Conservation (phyloP, 2,113 vertebrate genomes). For the Alaudala cheleensis region DNA sequence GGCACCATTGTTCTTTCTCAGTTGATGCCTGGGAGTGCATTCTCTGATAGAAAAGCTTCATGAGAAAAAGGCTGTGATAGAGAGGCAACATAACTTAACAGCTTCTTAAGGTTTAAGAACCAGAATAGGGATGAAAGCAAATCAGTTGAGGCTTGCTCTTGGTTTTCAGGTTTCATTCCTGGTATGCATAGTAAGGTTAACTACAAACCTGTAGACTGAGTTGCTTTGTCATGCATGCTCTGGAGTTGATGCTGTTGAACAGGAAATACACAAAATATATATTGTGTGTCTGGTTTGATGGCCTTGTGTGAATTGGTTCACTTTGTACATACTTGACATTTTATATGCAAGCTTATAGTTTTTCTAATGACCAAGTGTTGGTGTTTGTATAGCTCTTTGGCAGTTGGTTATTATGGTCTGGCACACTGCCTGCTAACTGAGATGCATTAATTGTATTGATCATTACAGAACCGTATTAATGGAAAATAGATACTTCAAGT, state of each 20-base stretch:
- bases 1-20: background rate
- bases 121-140: background rate
- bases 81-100: background rate
- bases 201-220: background rate
- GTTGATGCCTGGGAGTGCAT: background rate
- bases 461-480: accelerated
- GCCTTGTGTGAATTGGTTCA: background rate
- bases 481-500: background rate
- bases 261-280: background rate
- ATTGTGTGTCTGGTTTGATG: background rate
- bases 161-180: background rate
- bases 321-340: background rate
- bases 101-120: background rate
- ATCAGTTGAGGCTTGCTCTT: background rate
- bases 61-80: background rate
- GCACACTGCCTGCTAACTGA: background rate
- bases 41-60: background rate
- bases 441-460: background rate
- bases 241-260: background rate
- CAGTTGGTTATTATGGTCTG: background rate
- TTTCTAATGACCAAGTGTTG: background rate
- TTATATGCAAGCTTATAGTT: background rate
- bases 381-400: background rate
- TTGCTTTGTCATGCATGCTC: background rate
- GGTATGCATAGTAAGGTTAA: background rate